These are phyloP conservation scores for Prunella strophiata DNA, from an alignment of 2,797 vertebrate species.

Conservation along the genomic window DNA sequence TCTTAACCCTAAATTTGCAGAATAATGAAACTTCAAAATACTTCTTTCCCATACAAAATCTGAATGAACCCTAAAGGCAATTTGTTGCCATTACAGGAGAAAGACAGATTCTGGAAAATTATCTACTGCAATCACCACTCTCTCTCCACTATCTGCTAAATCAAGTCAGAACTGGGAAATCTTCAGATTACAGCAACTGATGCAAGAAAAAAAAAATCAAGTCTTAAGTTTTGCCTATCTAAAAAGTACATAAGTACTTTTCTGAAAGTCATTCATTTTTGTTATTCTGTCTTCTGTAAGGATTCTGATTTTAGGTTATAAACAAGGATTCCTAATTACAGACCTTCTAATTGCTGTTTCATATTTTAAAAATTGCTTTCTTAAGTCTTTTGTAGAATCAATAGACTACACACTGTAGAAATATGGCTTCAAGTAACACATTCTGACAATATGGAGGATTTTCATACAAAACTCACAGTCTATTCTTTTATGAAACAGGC, in stretches of 20 bases:
- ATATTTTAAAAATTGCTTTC: background rate
- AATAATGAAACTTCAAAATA: background rate
- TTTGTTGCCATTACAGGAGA: background rate
- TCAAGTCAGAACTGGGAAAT: background rate
- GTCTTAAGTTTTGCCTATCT: background rate
- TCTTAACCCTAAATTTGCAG: background rate
- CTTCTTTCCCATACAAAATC: background rate
- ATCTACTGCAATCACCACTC: background rate
- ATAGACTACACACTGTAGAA: background rate
- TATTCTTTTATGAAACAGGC: background rate
- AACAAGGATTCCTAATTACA: background rate
- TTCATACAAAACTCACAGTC: background rate
- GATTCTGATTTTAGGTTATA: background rate
- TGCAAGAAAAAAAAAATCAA: background rate
- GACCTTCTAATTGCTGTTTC: background rate
- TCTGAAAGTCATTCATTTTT: background rate
- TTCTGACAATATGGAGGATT: fast-evolving
- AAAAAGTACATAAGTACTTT: background rate
- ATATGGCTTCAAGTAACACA: background rate
- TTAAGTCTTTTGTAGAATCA: background rate
- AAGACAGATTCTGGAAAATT: background rate
- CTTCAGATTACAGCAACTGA: background rate
- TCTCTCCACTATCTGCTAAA: background rate
- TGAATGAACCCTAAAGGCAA: background rate
- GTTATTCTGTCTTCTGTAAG: background rate